A percentile compares a stretch with the other conserved stretches of the same genome.
Evolutionary conservation across 1,140 invertebrate species (phyloP).

Genomic region (Linepithema humile): DNA sequence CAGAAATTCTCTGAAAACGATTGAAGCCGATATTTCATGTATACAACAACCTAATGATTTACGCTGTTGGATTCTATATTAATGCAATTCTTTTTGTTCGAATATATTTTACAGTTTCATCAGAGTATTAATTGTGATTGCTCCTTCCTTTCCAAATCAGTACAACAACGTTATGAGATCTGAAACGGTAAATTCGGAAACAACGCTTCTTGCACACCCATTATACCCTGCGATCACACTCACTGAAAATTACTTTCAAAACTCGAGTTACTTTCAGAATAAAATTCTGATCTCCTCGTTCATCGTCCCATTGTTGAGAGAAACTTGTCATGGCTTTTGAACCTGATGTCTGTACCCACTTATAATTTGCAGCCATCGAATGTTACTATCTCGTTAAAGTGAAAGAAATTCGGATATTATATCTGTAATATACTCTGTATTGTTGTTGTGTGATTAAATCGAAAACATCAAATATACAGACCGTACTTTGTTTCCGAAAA

Average conservation of each 20-base stretch:
- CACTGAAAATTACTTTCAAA: background rate
- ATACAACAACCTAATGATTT: background rate
- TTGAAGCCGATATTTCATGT: background rate
- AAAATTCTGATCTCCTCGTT: background rate
- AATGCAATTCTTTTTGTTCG: background rate
- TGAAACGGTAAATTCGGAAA: background rate
- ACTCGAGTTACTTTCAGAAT: background rate
- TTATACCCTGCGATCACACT: no score
- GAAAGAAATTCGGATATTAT: conserved; percentile 77
- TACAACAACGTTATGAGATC: conserved; percentile 9
- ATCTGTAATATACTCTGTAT: conserved; percentile 84
- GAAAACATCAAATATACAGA: conserved; percentile 62
- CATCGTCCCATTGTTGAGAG: conserved; percentile 41
- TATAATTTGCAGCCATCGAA: conserved; percentile 71
- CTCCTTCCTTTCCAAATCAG: background rate
- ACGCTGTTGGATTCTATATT: background rate
- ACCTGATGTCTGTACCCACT: conserved; percentile 52
- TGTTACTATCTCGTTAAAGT: conserved; percentile 73
- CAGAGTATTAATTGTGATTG: conserved; percentile 9
- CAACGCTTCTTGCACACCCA: background rate
- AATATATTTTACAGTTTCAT: conserved; percentile 16
- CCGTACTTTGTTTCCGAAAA: conserved; percentile 14
- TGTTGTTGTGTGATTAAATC: conserved; percentile 84
- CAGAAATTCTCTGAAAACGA: background rate
- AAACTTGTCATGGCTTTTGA: conserved; percentile 69